These are phyloP conservation scores for Eupithecia insigniata DNA, from an alignment of 2,888 invertebrate genomes.

Conservation along the genomic window DNA sequence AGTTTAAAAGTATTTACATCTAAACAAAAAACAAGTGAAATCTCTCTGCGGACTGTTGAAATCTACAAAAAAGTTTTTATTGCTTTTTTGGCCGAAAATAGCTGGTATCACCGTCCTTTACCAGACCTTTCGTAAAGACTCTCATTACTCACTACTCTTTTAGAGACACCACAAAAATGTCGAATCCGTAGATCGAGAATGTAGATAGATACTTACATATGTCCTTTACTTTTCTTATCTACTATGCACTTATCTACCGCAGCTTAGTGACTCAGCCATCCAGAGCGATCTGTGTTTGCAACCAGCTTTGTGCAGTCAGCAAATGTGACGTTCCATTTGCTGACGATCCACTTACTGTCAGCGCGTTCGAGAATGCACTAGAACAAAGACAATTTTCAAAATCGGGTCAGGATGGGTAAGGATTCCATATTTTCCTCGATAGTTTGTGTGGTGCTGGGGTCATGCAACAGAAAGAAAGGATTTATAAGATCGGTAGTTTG, in stretches of 20 bases:
- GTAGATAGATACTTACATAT: too few relatives aligned
- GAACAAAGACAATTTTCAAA: constrained; percentile 45
- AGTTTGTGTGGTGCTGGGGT: background rate
- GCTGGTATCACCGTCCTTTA: too few relatives aligned
- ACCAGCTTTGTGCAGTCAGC: constrained; percentile 45
- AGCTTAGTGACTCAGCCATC: constrained; percentile 9
- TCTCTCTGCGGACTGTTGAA: background rate
- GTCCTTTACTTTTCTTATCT: too few relatives aligned
- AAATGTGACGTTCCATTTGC: constrained; percentile 52
- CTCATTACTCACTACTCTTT: too few relatives aligned
- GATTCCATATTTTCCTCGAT: constrained; percentile 16
- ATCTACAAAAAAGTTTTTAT: too few relatives aligned
- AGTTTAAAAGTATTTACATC: too few relatives aligned
- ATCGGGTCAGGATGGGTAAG: constrained; percentile 40
- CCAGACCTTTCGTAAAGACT: too few relatives aligned
- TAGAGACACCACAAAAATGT: too few relatives aligned
- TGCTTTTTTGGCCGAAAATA: too few relatives aligned
- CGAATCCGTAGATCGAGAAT: too few relatives aligned
- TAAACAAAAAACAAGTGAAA: background rate
- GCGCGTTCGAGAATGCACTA: constrained; percentile 46
- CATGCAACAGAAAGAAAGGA: background rate
- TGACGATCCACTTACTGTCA: constrained; percentile 50
- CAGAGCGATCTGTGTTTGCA: constrained; percentile 18
- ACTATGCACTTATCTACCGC: background rate
- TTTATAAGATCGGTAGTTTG: background rate